Conservation (phyloP, 2,113 vertebrate genomes). For the Labeo catla region DNA sequence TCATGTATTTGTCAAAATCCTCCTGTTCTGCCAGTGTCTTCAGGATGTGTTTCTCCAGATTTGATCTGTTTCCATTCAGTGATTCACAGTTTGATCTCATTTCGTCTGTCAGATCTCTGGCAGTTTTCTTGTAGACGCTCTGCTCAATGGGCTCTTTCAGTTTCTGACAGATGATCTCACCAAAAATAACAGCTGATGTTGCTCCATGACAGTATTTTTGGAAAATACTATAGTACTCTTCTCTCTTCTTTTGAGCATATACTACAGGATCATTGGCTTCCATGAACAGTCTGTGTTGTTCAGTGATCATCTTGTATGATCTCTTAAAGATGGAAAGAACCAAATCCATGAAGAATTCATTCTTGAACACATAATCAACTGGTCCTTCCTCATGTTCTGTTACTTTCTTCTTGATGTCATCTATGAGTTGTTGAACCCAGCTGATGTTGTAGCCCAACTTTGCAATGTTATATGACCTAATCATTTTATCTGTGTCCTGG, state of each 20-base stretch:
- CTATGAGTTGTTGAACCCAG: constrained; percentile 62
- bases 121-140: too few relatives aligned
- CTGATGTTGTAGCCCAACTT: neutral
- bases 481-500: neutral
- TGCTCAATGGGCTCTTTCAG: too few relatives aligned
- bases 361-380: constrained; percentile 38
- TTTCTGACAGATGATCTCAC: constrained; percentile 67
- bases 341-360: constrained; percentile 49
- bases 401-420: constrained; percentile 40
- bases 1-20: too few relatives aligned
- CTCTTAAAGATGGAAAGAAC: constrained; percentile 62
- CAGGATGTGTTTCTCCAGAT: too few relatives aligned
- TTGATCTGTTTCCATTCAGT: too few relatives aligned
- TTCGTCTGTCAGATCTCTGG: too few relatives aligned
- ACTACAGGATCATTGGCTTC: too few relatives aligned
- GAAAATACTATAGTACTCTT: constrained; percentile 3
- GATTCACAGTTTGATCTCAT: too few relatives aligned
- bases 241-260: constrained; percentile 4
- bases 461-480: neutral
- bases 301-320: too few relatives aligned
- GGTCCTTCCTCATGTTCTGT: neutral
- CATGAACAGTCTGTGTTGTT: too few relatives aligned
- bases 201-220: constrained; percentile 53
- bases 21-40: too few relatives aligned
- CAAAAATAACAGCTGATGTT: constrained; percentile 63